phyloP scores from a whole-genome alignment of 2,797 vertebrate species.

The Silurus lanzhouensis region DNA sequence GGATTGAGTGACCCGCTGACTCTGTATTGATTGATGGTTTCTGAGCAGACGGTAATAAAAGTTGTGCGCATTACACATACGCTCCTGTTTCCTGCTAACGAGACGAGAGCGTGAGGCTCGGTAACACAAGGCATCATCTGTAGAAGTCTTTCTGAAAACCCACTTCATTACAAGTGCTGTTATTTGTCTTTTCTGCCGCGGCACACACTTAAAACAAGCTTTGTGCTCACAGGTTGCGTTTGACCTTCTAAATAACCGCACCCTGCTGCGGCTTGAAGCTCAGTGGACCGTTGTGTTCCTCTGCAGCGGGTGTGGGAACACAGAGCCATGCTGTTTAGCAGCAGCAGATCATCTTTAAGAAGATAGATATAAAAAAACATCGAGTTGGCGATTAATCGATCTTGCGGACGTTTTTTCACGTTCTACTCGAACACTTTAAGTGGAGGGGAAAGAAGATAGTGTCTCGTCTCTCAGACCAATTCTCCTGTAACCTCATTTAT shows the following conservation, averaged over 20 bases:
- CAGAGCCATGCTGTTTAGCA: not conserved
- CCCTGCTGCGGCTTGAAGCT: not conserved
- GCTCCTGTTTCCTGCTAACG: not conserved
- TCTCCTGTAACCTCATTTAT: not conserved
- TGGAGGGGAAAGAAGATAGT: not conserved
- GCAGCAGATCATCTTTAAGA: too few species aligned
- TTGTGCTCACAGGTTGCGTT: not conserved
- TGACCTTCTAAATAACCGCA: conserved; percentile 1
- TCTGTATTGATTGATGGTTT: not conserved
- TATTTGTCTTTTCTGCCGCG: conserved; percentile 12
- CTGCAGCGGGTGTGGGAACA: not conserved
- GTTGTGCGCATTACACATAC: not conserved
- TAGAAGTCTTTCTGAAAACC: not conserved
- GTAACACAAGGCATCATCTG: not conserved
- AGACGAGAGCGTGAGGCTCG: too few species aligned
- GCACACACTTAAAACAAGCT: not conserved
- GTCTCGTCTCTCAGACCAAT: not conserved
- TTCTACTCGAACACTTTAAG: not conserved
- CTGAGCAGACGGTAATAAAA: not conserved
- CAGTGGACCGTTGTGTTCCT: not conserved
- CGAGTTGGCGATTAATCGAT: not conserved
- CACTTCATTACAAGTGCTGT: not conserved
- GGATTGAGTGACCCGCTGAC: not conserved
- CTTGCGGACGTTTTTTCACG: not conserved
- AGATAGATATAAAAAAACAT: not conserved